Conservation (phyloP, 2,113 vertebrate species). For the Dolichotis patagonum region DNA sequence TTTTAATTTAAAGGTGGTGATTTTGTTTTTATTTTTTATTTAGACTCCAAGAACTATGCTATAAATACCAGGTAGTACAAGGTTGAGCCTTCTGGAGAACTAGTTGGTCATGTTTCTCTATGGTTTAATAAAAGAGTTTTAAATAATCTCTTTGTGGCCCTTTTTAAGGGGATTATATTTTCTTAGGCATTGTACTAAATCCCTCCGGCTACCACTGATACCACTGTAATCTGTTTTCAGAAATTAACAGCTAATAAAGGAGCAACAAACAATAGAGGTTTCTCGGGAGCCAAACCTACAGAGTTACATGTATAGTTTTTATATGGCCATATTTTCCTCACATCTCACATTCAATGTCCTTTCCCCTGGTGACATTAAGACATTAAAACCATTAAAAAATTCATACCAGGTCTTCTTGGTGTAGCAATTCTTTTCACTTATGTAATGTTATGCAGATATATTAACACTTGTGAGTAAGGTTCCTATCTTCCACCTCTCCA, state of each 20-base stretch:
- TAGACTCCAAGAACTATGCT: background rate
- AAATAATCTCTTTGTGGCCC: background rate
- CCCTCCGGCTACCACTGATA: background rate
- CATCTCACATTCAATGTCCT: background rate
- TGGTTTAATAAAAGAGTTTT: background rate
- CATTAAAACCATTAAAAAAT: background rate
- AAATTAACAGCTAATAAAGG: background rate
- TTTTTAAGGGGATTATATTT: background rate
- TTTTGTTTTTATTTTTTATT: background rate
- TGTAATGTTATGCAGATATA: background rate
- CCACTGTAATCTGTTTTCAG: background rate
- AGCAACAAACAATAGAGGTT: background rate
- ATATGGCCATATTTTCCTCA: background rate
- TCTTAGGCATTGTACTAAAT: background rate
- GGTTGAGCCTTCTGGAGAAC: background rate
- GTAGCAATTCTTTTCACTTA: background rate
- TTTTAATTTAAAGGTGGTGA: background rate
- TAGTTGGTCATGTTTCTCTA: background rate
- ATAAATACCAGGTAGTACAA: background rate
- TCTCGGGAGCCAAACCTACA: background rate
- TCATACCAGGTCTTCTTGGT: background rate
- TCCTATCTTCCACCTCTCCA: conserved; percentile 27
- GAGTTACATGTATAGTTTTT: background rate
- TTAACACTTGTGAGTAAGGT: background rate
- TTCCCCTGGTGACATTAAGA: background rate